Conservation (phyloP, 2,888 invertebrate species). For the Diaprepes abbreviatus region DNA sequence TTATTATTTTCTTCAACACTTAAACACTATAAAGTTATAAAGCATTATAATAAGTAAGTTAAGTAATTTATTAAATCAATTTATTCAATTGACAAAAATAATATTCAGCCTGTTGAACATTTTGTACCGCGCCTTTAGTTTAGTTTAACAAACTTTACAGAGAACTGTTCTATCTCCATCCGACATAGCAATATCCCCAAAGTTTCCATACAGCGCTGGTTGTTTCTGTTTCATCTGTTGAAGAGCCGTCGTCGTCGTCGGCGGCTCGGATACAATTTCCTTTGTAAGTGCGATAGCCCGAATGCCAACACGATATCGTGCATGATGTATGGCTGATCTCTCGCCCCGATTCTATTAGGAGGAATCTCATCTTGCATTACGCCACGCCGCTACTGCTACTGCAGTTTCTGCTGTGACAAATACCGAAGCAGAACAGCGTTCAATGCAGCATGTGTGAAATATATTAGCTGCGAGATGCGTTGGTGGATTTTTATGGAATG, state of each 20-base stretch:
- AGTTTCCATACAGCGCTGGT: conserved; percentile 27
- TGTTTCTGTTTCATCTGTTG: conserved; percentile 22
- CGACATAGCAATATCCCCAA: conserved; percentile 1
- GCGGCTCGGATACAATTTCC: conserved; percentile 54
- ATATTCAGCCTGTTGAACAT: not conserved
- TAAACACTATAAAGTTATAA: no score
- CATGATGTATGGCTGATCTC: conserved; percentile 55
- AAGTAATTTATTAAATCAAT: no score
- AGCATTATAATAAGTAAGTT: no score
- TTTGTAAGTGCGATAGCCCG: conserved; percentile 53
- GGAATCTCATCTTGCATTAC: conserved; percentile 46
- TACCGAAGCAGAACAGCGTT: conserved; percentile 47
- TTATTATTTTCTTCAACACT: no score
- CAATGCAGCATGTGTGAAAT: conserved; percentile 40
- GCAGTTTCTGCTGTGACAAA: conserved; percentile 43
- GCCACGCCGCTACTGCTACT: not conserved
- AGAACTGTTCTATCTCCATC: conserved; percentile 4
- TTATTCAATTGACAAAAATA: not conserved
- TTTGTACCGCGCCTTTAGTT: not conserved
- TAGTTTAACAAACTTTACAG: not conserved
- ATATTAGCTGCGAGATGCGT: conserved; percentile 25
- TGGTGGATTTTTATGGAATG: conserved; percentile 11
- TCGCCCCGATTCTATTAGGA: conserved; percentile 51
- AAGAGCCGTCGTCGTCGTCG: conserved; percentile 41
- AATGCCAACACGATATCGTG: conserved; percentile 52